Evolutionary conservation across 2,888 invertebrate species (phyloP).

Genomic region (Patella pellucida): DNA sequence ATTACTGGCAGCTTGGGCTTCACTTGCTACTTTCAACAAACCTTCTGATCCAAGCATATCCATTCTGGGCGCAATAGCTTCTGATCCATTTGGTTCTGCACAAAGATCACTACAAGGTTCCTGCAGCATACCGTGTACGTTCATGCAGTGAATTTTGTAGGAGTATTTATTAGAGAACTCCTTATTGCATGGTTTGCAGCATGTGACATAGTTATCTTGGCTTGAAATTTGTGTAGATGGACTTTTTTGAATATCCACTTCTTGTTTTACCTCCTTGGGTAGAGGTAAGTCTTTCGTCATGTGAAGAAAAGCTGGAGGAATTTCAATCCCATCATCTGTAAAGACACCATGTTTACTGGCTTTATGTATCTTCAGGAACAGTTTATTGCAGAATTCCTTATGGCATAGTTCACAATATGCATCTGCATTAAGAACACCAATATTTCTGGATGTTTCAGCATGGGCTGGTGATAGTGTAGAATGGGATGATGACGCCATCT

Average conservation of each 20-base stretch:
- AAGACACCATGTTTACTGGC: conserved; percentile 69
- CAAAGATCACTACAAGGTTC: conserved; percentile 35
- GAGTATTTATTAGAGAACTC: conserved; percentile 91
- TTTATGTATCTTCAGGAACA: conserved; percentile 69
- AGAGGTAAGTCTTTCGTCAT: conserved; percentile 21
- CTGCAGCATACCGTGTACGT: conserved; percentile 62
- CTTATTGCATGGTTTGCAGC: conserved; percentile 74
- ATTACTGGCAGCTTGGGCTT: conserved; percentile 21
- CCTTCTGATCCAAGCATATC: conserved; percentile 33
- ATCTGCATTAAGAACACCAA: conserved; percentile 75
- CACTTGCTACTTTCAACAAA: conserved; percentile 37
- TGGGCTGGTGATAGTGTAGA: conserved; percentile 28
- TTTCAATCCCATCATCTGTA: conserved; percentile 46
- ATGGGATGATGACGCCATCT: conserved; percentile 32
- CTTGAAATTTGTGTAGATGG: not conserved
- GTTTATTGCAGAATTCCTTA: conserved; percentile 70
- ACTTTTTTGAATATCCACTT: not conserved
- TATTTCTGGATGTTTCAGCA: conserved; percentile 36
- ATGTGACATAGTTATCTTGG: conserved; percentile 42
- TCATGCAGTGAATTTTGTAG: conserved; percentile 65
- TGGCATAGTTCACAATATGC: conserved; percentile 95
- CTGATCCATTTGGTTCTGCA: conserved; percentile 17
- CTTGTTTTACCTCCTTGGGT: conserved; percentile 5
- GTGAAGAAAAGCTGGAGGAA: conserved; percentile 31
- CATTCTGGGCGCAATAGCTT: conserved; percentile 31